Evolutionary conservation across 2,888 invertebrate species (phyloP).

Genomic region (Mayetiola destructor): DNA sequence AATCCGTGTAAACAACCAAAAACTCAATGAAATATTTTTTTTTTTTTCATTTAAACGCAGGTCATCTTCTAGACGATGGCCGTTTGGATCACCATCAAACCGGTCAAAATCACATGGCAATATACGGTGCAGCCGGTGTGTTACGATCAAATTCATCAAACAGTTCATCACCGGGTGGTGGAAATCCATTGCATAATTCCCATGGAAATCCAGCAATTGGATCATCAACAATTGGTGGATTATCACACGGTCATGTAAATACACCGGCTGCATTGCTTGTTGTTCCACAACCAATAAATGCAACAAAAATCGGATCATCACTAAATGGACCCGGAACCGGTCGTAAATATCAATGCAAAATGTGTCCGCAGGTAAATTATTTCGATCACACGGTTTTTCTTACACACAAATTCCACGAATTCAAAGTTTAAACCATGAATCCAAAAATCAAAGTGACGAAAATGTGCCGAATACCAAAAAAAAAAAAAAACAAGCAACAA

Average conservation of each 20-base stretch:
- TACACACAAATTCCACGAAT: not conserved
- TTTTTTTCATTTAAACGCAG: conserved; percentile 20
- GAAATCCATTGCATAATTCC: not conserved
- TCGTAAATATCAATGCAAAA: conserved; percentile 88
- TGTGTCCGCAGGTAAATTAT: conserved; percentile 86
- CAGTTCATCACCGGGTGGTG: conserved; percentile 24
- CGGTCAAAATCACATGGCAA: conserved; percentile 26
- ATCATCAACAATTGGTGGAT: conserved; percentile 25
- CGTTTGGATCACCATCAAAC: conserved; percentile 33
- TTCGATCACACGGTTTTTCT: not conserved
- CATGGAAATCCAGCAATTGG: conserved; percentile 25
- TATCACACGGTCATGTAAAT: conserved; percentile 31
- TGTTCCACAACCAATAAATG: conserved; percentile 77
- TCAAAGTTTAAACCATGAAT: not conserved
- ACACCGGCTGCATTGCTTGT: conserved; percentile 55
- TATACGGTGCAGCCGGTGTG: conserved; percentile 22
- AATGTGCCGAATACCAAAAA: too few relatives aligned
- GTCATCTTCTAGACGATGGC: conserved; percentile 35
- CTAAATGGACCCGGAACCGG: conserved; percentile 32
- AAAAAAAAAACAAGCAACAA: too few relatives aligned
- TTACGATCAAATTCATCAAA: conserved; percentile 25
- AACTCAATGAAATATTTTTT: not conserved
- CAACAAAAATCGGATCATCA: conserved; percentile 42
- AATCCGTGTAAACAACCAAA: not conserved
- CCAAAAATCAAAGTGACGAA: not conserved